A percentile compares a stretch with the other conserved stretches of the same genome.
phyloP scores from a whole-genome alignment of 2,888 invertebrate species.

The Cheiracanthium punctorium region DNA sequence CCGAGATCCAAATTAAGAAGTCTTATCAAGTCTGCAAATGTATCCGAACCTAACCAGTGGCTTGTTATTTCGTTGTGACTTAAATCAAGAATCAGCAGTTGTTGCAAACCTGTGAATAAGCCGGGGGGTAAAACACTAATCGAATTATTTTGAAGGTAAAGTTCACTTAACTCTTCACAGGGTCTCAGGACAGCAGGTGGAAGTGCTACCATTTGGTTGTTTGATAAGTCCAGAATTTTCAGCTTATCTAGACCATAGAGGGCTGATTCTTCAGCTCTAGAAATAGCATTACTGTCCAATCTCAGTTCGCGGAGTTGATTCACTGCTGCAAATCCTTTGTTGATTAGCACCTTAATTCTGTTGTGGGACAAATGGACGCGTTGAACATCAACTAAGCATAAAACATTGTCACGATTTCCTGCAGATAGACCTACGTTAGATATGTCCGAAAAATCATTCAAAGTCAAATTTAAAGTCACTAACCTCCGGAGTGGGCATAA shows the following conservation, averaged over 20 bases:
- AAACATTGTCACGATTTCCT: slow-evolving; percentile 63
- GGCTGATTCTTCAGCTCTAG: slow-evolving; percentile 72
- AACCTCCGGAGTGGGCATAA: slow-evolving; percentile 70
- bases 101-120: slow-evolving; percentile 84
- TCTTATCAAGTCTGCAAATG: slow-evolving; percentile 90
- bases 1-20: slow-evolving; percentile 90
- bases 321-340: slow-evolving; percentile 84
- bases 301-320: slow-evolving; percentile 90
- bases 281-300: slow-evolving; percentile 90
- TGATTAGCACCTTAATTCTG: slow-evolving; percentile 86
- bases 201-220: slow-evolving; percentile 82
- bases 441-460: slow-evolving; percentile 78
- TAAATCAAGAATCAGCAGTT: slow-evolving; percentile 90
- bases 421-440: slow-evolving; percentile 71
- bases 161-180: slow-evolving; percentile 86
- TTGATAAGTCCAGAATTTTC: slow-evolving; percentile 83
- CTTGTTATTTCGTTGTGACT: slow-evolving; percentile 88
- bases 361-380: slow-evolving; percentile 78
- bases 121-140: slow-evolving; percentile 91
- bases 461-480: slow-evolving; percentile 69
- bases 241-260: slow-evolving; percentile 79
- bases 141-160: slow-evolving; percentile 93
- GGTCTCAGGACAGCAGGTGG: slow-evolving; percentile 82
- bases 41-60: slow-evolving; percentile 87
- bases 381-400: slow-evolving; percentile 70